Conservation (phyloP, 2,888 invertebrate species). For the Zeuzera pyrina region DNA sequence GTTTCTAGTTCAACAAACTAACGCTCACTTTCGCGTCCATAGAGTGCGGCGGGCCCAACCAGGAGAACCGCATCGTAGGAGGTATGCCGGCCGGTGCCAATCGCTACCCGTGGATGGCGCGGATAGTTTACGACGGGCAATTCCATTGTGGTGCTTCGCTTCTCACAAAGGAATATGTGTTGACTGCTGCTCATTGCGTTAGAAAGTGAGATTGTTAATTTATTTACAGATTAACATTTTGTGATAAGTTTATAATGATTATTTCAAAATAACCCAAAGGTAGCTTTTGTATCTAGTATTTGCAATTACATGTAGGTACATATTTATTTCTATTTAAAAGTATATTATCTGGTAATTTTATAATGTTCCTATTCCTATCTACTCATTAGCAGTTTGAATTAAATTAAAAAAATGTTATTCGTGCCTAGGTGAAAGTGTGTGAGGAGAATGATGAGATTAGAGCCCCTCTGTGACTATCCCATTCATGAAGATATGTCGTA, state of each 20-base stretch:
- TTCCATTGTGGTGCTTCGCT: conserved; percentile 92
- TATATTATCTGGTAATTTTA: too few species aligned
- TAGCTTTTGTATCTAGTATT: too few species aligned
- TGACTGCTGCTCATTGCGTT: conserved; percentile 91
- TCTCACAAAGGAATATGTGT: conserved; percentile 85
- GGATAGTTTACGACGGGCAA: conserved; percentile 89
- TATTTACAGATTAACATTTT: too few species aligned
- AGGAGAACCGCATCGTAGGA: conserved; percentile 90
- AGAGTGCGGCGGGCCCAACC: conserved; percentile 89
- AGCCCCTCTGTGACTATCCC: too few species aligned
- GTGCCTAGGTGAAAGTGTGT: background rate
- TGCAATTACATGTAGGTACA: too few species aligned
- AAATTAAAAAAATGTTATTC: background rate
- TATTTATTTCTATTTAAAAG: too few species aligned
- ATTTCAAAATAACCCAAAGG: too few species aligned
- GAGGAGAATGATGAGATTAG: too few species aligned
- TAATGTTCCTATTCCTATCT: too few species aligned
- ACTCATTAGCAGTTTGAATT: too few species aligned
- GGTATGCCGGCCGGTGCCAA: conserved; percentile 86
- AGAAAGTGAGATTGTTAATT: conserved; percentile 76
- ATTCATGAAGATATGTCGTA: too few species aligned
- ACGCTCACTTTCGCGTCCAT: conserved; percentile 32
- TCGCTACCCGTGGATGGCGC: conserved; percentile 90
- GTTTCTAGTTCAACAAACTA: conserved; percentile 35
- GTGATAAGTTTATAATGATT: too few species aligned